phyloP scores from a whole-genome alignment of 2,888 invertebrate species.

The Phortica magna region DNA sequence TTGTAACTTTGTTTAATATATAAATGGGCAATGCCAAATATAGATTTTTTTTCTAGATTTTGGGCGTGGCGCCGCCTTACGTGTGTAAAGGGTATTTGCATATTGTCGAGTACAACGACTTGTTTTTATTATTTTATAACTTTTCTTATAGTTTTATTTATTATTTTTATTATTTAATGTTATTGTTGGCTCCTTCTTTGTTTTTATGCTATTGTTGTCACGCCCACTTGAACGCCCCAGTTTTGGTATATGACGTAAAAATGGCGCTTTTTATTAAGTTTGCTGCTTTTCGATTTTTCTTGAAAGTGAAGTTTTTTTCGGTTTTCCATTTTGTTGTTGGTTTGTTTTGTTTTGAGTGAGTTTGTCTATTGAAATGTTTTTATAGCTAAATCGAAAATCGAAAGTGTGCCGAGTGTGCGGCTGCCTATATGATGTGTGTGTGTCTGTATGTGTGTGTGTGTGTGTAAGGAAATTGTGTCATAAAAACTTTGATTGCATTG shows the following conservation, averaged over 20 bases:
- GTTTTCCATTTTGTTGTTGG: slow-evolving; percentile 1
- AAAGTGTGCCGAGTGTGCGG: slow-evolving; percentile 63
- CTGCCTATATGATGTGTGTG: slow-evolving; percentile 24
- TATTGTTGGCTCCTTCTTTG: slow-evolving; percentile 8
- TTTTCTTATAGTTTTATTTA: too few species aligned
- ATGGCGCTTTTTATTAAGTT: slow-evolving; percentile 17
- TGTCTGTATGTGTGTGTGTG: slow-evolving; percentile 31
- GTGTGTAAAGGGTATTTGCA: too few species aligned
- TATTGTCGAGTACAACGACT: too few species aligned
- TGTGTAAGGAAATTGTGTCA: slow-evolving; percentile 61
- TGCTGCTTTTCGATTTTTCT: slow-evolving; percentile 25
- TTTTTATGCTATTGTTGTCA: slow-evolving; percentile 25
- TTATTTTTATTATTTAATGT: slow-evolving; percentile 66
- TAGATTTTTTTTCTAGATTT: too few species aligned
- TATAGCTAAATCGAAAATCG: slow-evolving; percentile 65
- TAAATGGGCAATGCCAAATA: too few species aligned
- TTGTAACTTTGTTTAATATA: too few species aligned
- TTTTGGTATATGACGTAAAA: slow-evolving; percentile 40
- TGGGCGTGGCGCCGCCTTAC: too few species aligned
- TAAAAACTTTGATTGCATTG: slow-evolving; percentile 59
- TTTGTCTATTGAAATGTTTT: neutral
- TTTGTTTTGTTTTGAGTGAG: slow-evolving; percentile 2
- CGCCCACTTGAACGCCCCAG: slow-evolving; percentile 56
- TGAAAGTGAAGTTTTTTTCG: slow-evolving; percentile 43
- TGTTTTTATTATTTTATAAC: too few species aligned